A percentile compares a stretch with the other conserved stretches of the same genome.
Conservation (phyloP, 2,797 vertebrate species). For the Lacerta agilis region DNA sequence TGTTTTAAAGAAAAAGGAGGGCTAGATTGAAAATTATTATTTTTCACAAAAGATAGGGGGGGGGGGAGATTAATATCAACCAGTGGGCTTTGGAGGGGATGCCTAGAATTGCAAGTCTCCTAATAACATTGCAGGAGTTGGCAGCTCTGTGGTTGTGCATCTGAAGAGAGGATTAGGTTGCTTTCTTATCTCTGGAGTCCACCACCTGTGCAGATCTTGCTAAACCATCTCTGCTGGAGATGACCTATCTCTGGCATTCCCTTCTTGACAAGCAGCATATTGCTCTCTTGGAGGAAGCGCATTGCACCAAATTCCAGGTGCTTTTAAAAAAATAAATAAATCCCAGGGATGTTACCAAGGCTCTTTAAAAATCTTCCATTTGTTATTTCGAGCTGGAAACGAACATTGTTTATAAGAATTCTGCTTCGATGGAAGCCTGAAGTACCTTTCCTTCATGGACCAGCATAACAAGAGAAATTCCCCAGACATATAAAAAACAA, state of each 20-base stretch:
- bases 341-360: neutral
- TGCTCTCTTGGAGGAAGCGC: conserved; percentile 16
- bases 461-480: conserved; percentile 1
- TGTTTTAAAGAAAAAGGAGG: neutral
- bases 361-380: neutral
- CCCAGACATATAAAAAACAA: too few species aligned
- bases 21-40: neutral
- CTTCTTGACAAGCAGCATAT: conserved; percentile 36
- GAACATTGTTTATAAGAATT: conserved; percentile 10
- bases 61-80: neutral
- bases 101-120: neutral
- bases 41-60: neutral
- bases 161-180: conserved; percentile 30
- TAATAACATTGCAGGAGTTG: conserved; percentile 8
- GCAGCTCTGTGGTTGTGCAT: conserved; percentile 19
- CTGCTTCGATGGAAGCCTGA: neutral
- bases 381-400: conserved; percentile 29
- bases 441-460: neutral
- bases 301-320: conserved; percentile 22
- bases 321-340: neutral
- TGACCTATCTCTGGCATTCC: conserved; percentile 23
- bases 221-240: conserved; percentile 12
- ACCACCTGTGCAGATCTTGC: neutral
- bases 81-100: neutral
- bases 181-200: conserved; percentile 45